Percentiles rank a stretch among this genome's conserved stretches.
phyloP scores from a whole-genome alignment of 2,888 invertebrate species.

The Stenurella melanura region DNA sequence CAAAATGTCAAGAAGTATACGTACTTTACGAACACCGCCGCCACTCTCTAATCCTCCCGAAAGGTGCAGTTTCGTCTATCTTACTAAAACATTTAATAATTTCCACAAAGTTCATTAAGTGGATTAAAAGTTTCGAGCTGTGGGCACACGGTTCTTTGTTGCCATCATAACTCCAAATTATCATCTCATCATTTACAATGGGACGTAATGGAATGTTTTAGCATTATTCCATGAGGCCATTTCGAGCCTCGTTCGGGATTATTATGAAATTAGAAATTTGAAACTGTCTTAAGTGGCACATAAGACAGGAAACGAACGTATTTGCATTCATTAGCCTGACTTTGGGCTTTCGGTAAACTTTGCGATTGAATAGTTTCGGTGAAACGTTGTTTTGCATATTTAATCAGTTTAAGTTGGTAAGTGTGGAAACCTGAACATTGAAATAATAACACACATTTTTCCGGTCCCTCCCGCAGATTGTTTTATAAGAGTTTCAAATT shows the following conservation, averaged over 20 bases:
- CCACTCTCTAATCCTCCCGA: slow-evolving; percentile 21
- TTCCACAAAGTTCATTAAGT: slow-evolving; percentile 36
- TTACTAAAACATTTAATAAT: slow-evolving; percentile 27
- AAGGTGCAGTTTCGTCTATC: slow-evolving; percentile 32
- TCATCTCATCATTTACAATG: slow-evolving; percentile 17
- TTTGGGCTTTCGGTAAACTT: slow-evolving; percentile 15
- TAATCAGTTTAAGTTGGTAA: not conserved
- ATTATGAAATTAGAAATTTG: slow-evolving; percentile 17
- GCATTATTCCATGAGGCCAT: slow-evolving; percentile 4
- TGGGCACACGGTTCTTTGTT: slow-evolving; percentile 23
- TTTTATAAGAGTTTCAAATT: not conserved
- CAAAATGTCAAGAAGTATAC: not conserved
- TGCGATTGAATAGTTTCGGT: slow-evolving; percentile 16
- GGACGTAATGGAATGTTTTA: slow-evolving; percentile 24
- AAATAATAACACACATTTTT: slow-evolving; percentile 4
- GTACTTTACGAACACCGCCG: no score
- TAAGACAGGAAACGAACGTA: slow-evolving; percentile 27
- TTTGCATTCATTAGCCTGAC: slow-evolving; percentile 32
- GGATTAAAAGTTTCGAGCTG: slow-evolving; percentile 37
- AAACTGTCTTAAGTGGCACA: slow-evolving; percentile 3
- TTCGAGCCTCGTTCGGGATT: slow-evolving; percentile 17
- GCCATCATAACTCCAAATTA: slow-evolving; percentile 30
- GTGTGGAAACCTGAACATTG: not conserved
- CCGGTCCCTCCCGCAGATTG: not conserved
- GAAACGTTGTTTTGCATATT: slow-evolving; percentile 6